Base-by-base conservation (phyloP, 1,140 invertebrate species). In the Drosophila navojoa region DNA sequence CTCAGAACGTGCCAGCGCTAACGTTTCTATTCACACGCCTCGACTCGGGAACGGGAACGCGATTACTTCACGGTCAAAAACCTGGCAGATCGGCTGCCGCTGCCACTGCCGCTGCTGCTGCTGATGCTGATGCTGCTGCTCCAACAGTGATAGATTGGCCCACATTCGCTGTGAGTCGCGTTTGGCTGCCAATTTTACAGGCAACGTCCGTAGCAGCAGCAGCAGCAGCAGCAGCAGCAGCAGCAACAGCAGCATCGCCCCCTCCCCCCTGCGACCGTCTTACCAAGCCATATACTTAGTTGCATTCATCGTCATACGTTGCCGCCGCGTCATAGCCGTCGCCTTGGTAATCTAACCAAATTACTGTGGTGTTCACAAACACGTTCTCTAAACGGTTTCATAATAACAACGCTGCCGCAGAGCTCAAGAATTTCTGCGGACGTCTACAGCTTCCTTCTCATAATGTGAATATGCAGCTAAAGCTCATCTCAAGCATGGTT, bases 311-410 rank as follows among this genome's bases (percentile, higher is more conserved):
- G 58, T 64, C 60, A 70, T 71, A 71, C 63, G 44, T 52, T 73
- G 52, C 52, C 45, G 71, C 53, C 49, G 52, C 57, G 49, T 75
- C 57, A 57, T 62, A 61, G 76, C 72, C 81, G 70, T 71, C 77
- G 68, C 77, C 63, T 77, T 79, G 79, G 82, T 87, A 89, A 89
- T 89, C 85, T 89, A 89, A 89, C 84, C 79, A 89, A 89, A 89
- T 89, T 89, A 89, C 84, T 89, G 77, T 89, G 84, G 80, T 89
- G 84, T 90, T 89, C 84, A 89, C 84, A 89, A 89, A 89, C 84
- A 89, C 84, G 84, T 89, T 89, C 85, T 89, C 84, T 89, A 89
- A 89, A 89, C 84, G 85, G 84, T 89, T 89, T 89, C 84, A 90
- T 89, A 89, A 89, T 89, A 89, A 89, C 79, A 85, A 84, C 19